Evolutionary conservation across 1,140 invertebrate species (phyloP).

Genomic region (Aethina tumida): DNA sequence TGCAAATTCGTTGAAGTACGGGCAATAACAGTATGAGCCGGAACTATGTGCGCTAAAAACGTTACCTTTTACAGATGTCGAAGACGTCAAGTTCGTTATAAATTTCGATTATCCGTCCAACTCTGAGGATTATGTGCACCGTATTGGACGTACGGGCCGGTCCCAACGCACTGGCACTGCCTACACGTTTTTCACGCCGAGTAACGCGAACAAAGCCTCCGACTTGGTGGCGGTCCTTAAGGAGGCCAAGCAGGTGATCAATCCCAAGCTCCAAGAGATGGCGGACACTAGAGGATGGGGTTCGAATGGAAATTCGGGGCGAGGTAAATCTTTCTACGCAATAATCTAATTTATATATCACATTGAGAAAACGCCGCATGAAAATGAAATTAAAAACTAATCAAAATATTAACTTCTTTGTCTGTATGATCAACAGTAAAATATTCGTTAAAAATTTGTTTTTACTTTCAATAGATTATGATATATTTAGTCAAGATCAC

Average conservation of each 20-base stretch:
- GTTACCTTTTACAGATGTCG: constrained; percentile 73
- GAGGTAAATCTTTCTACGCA: constrained; percentile 15
- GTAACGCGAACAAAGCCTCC: constrained; percentile 84
- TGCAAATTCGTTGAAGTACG: too few relatives aligned
- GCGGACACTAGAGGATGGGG: constrained; percentile 37
- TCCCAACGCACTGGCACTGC: constrained; percentile 93
- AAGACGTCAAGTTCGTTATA: constrained; percentile 99
- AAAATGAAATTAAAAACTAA: too few relatives aligned
- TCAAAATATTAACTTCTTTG: too few relatives aligned
- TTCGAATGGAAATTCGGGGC: constrained; percentile 18
- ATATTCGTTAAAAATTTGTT: too few relatives aligned
- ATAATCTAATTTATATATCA: not conserved
- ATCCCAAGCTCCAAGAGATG: constrained; percentile 58
- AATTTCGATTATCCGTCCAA: constrained; percentile 99
- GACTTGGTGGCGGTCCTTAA: constrained; percentile 86
- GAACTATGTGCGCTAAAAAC: too few relatives aligned
- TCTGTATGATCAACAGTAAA: too few relatives aligned
- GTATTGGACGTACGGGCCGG: constrained; percentile 95
- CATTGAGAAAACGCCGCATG: too few relatives aligned
- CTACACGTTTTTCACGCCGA: constrained; percentile 95
- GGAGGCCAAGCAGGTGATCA: constrained; percentile 91
- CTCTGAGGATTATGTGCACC: constrained; percentile 99
- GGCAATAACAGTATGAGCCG: too few relatives aligned
- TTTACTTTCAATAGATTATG: too few relatives aligned
- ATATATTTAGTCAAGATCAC: too few relatives aligned